Percentiles rank a stretch among this genome's conserved stretches.
Evolutionary conservation across 2,888 invertebrate genomes (phyloP).

Genomic region (Mythimna albipuncta): DNA sequence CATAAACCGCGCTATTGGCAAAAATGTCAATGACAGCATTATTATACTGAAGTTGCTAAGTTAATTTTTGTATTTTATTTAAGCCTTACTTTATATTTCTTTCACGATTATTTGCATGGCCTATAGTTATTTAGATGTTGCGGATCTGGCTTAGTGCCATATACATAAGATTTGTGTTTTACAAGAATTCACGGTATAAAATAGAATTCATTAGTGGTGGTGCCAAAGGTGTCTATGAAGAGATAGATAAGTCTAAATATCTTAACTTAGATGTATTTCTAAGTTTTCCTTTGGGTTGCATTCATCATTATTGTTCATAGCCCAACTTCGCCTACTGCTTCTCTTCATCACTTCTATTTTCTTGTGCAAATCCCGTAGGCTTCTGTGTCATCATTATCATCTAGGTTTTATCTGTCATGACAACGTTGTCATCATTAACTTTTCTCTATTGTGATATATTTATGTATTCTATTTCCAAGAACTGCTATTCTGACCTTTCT

Average conservation of each 20-base stretch:
- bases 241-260: neutral
- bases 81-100: neutral
- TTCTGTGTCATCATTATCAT: too few species aligned
- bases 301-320: neutral
- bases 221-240: neutral
- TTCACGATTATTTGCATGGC: neutral
- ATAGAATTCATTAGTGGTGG: neutral
- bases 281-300: neutral
- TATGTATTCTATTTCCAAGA: neutral
- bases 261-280: neutral
- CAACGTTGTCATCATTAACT: too few species aligned
- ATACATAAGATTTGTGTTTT: neutral
- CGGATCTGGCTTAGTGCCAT: constrained; percentile 20
- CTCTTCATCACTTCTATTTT: neutral
- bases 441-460: too few species aligned
- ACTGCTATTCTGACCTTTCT: neutral
- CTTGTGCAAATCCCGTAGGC: neutral
- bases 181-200: neutral
- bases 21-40: constrained; percentile 7
- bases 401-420: too few species aligned
- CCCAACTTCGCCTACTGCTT: neutral
- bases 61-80: neutral
- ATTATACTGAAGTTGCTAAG: neutral
- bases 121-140: neutral
- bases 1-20: constrained; percentile 8